These are phyloP conservation scores for Periophthalmus magnuspinnatus DNA, from an alignment of 2,797 vertebrate species.

Conservation along the genomic window DNA sequence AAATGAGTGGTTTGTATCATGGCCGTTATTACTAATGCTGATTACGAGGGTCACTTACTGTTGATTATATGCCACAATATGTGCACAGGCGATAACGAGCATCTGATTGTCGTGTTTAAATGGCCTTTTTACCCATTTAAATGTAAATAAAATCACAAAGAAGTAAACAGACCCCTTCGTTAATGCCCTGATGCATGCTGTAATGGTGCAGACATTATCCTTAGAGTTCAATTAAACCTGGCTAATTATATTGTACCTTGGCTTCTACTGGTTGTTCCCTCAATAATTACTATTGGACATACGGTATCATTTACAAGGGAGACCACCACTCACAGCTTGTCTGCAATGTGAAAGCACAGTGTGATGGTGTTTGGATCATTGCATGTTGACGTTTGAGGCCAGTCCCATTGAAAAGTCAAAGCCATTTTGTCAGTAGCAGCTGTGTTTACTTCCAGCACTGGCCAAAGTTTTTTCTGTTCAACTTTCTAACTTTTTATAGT, in stretches of 20 bases:
- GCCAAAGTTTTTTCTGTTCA: slow-evolving; percentile 24
- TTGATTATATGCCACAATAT: slow-evolving; percentile 23
- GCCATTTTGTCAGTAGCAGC: slow-evolving; percentile 18
- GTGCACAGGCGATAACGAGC: neutral
- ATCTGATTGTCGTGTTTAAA: slow-evolving; percentile 21
- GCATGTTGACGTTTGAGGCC: slow-evolving; percentile 51
- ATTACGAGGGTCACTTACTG: slow-evolving; percentile 13
- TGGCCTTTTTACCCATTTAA: slow-evolving; percentile 36
- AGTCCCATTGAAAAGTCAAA: slow-evolving; percentile 61
- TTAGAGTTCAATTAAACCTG: slow-evolving; percentile 55
- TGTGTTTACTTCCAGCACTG: slow-evolving; percentile 36
- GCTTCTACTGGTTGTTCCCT: slow-evolving; percentile 22
- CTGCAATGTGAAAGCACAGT: slow-evolving; percentile 18
- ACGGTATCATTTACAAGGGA: slow-evolving; percentile 44
- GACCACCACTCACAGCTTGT: slow-evolving; percentile 22
- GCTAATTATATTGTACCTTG: slow-evolving; percentile 49
- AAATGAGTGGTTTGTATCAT: neutral
- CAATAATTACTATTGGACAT: slow-evolving; percentile 44
- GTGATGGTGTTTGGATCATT: slow-evolving; percentile 19
- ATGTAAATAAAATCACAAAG: slow-evolving; percentile 49
- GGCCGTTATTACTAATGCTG: slow-evolving; percentile 11
- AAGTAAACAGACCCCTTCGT: slow-evolving; percentile 45
- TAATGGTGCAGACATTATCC: slow-evolving; percentile 48
- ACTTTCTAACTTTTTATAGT: neutral
- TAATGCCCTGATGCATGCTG: slow-evolving; percentile 30